A percentile compares a stretch with the other conserved stretches of the same genome.
phyloP scores from a whole-genome alignment of 2,113 vertebrate genomes.

The Laticauda laticaudata region DNA sequence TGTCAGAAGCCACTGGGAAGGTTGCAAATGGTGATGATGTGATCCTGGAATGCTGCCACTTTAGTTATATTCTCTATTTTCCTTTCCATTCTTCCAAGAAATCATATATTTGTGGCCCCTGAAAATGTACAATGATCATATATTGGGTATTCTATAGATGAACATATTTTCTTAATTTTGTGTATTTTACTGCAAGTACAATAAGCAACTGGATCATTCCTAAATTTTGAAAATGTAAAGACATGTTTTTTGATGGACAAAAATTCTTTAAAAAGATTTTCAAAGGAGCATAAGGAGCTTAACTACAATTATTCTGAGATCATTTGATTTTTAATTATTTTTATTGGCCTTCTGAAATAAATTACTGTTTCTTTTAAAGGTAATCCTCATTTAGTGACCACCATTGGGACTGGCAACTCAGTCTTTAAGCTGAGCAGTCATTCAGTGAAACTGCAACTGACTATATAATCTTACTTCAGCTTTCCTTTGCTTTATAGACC shows the following conservation, averaged over 20 bases:
- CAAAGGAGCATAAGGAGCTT: neutral
- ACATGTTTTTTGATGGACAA: neutral
- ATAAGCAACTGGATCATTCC: neutral
- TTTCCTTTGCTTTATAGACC: neutral
- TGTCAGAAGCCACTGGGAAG: neutral
- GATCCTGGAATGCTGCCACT: neutral
- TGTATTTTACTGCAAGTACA: neutral
- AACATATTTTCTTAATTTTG: neutral
- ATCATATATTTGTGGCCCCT: neutral
- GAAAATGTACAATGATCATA: neutral
- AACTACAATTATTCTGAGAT: neutral
- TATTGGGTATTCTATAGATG: neutral
- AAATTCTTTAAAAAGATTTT: constrained; percentile 16
- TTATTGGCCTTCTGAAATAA: neutral
- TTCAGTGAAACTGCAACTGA: neutral
- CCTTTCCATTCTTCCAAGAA: neutral
- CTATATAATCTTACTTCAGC: neutral
- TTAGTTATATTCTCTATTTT: neutral
- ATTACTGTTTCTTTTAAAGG: neutral
- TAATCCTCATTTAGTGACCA: neutral
- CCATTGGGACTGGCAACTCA: neutral
- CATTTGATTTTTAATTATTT: neutral
- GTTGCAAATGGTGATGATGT: neutral
- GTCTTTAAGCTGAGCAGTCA: neutral
- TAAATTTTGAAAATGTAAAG: neutral